phyloP scores from a whole-genome alignment of 2,888 invertebrate genomes.

The Synergus umbraculus region DNA sequence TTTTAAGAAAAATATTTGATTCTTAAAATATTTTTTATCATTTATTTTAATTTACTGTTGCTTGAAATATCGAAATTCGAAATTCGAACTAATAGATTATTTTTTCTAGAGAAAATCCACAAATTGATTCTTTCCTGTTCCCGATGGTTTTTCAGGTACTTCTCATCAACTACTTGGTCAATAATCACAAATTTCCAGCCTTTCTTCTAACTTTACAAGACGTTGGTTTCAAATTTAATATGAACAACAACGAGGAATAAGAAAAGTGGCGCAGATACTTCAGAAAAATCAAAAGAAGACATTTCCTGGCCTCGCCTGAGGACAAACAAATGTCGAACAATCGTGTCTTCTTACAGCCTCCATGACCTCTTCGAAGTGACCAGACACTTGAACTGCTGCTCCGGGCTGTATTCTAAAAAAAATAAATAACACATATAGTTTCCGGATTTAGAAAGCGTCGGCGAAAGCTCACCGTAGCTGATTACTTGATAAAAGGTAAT shows the following conservation, averaged over 20 bases:
- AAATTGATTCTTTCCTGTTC: neutral
- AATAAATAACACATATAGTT: slow-evolving; percentile 32
- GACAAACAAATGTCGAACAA: slow-evolving; percentile 83
- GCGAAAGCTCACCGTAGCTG: slow-evolving; percentile 9
- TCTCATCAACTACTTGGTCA: neutral
- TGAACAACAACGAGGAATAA: neutral
- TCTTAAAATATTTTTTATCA: too few relatives aligned
- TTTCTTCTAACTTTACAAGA: neutral
- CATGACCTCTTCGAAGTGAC: slow-evolving; percentile 87
- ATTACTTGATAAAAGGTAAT: slow-evolving; percentile 45
- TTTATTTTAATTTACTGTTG: too few relatives aligned
- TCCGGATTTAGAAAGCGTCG: slow-evolving; percentile 31
- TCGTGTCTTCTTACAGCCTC: slow-evolving; percentile 84
- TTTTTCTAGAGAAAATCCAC: neutral
- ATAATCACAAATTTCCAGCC: neutral
- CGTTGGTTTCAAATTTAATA: slow-evolving; percentile 8
- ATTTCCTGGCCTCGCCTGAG: slow-evolving; percentile 69
- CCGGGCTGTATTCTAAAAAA: slow-evolving; percentile 81
- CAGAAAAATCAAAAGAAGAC: slow-evolving; percentile 59
- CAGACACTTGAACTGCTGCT: slow-evolving; percentile 81
- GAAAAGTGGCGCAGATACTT: neutral
- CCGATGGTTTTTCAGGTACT: neutral
- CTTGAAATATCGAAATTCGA: too few relatives aligned
- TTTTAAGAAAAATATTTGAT: neutral
- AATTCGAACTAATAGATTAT: too few relatives aligned